Evolutionary conservation across 1,140 invertebrate species (phyloP), one percentile per base, ranked within the genome.

Genomic region (Pogonomyrmex californicus): DNA sequence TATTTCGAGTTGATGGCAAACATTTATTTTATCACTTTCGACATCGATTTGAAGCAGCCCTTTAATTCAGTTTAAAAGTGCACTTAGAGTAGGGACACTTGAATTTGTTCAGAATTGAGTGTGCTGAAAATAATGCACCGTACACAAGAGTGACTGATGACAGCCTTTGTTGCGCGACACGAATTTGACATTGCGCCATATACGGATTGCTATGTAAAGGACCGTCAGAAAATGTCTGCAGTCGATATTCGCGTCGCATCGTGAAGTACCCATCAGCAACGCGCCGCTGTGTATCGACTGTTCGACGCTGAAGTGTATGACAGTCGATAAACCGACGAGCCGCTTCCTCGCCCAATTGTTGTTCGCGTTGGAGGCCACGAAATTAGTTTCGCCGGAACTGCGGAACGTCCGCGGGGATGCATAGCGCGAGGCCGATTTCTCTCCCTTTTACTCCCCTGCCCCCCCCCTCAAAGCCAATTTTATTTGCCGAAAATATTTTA

Each of bases 161-260:
- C 54, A 44, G 54, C 6, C 33, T 75, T 60, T 36, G 79, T 60
- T 10, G n/a, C n/a, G 68, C 54, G 56, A 75, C 30, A 62, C 54
- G 78, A 54, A 65, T 41, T 63, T 47, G 41, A 70, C 77, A 51
- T 58, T 49, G 68, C 68, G 38, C 68, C 54, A 33, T 58, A 58
- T 49, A 47, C 1, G 17, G 79, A 60, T 36, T 14, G 41, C 9
- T 44, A 75, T 68, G 65, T 47, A 75, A 60, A 83, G 41, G 54
- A 23, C 62, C 68, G 68, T 44, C 68, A 47, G 68, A 83, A 83
- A 83, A 60, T 73, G 30, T 33, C 79, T 58, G 65, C 65, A 83
- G 68, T 83, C 79, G 75, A 83, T 83, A 83, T 83, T 73, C 68
- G 54, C 54, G 54, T 75, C 41, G 79, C 66, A 73, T 82, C 79